Evolutionary conservation across 2,113 vertebrate genomes (phyloP).

Genomic region (Amphiprion ocellaris): DNA sequence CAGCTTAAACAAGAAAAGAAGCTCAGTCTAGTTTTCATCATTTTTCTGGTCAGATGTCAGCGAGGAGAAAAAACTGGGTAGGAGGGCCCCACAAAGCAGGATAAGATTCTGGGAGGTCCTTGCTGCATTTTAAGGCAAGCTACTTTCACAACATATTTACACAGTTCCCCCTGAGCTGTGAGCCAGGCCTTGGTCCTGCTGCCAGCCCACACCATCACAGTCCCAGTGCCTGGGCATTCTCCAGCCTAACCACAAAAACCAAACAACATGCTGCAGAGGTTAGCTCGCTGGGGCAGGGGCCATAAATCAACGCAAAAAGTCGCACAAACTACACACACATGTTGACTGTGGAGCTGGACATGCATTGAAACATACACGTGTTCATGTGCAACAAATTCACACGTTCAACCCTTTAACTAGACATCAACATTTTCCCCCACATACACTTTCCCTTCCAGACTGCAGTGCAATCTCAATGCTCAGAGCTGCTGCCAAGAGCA

Average conservation of each 20-base stretch:
- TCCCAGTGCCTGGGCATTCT: slow-evolving; percentile 59
- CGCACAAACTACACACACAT: not conserved
- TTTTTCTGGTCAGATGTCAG: slow-evolving; percentile 49
- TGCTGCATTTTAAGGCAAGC: slow-evolving; percentile 37
- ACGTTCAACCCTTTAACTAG: slow-evolving; percentile 37
- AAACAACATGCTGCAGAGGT: slow-evolving; percentile 65
- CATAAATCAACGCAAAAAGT: slow-evolving; percentile 66
- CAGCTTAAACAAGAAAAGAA: slow-evolving; percentile 35
- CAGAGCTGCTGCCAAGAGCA: slow-evolving; percentile 73
- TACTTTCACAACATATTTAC: slow-evolving; percentile 70
- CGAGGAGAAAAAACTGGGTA: slow-evolving; percentile 23
- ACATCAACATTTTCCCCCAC: slow-evolving; percentile 41
- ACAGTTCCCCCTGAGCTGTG: slow-evolving; percentile 60
- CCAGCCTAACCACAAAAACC: slow-evolving; percentile 66
- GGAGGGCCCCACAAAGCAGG: slow-evolving; percentile 36
- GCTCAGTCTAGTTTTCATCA: slow-evolving; percentile 15
- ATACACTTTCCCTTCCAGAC: slow-evolving; percentile 54
- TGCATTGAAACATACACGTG: not conserved
- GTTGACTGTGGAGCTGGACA: not conserved
- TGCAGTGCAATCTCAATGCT: slow-evolving; percentile 37
- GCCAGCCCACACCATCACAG: slow-evolving; percentile 55
- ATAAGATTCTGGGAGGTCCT: slow-evolving; percentile 67
- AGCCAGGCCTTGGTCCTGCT: slow-evolving; percentile 46
- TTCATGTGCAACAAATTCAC: not conserved
- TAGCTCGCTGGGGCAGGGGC: slow-evolving; percentile 36